Evolutionary conservation across 2,113 vertebrate species (phyloP).

Genomic region (Phalacrocorax pelagicus): DNA sequence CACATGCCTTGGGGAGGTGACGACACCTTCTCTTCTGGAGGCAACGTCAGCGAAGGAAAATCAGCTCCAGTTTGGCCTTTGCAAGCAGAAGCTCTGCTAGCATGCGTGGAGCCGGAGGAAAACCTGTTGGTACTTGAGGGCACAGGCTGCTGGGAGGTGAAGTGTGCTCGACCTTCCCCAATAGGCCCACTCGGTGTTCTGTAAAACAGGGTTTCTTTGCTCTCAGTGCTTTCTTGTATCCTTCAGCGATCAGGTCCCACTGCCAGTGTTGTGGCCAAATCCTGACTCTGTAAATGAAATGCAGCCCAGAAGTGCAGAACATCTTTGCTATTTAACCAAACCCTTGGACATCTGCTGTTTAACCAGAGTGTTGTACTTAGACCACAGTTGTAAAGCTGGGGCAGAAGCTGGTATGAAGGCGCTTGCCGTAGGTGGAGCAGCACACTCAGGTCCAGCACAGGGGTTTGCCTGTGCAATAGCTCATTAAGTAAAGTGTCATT

Average conservation of each 20-base stretch:
- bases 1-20: rapidly evolving
- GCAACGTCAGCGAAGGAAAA: not conserved
- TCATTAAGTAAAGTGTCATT: not conserved
- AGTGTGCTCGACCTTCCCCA: rapidly evolving
- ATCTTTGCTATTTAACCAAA: not conserved
- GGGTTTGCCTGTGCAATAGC: not conserved
- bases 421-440: not conserved
- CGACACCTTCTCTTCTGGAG: not conserved
- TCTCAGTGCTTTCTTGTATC: not conserved
- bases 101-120: rapidly evolving
- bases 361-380: not conserved
- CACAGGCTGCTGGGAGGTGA: not conserved
- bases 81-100: not conserved
- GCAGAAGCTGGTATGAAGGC: not conserved
- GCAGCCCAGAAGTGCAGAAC: not conserved
- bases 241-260: not conserved
- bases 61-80: not conserved
- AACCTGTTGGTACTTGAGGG: rapidly evolving
- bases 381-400: rapidly evolving
- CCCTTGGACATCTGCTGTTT: not conserved
- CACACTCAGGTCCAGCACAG: not conserved
- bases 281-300: not conserved
- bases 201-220: not conserved
- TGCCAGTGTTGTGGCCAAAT: not conserved
- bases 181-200: not conserved